A percentile compares a stretch with the other conserved stretches of the same genome.
Conservation (phyloP, 2,888 invertebrate species). For the Anticlea derivata region DNA sequence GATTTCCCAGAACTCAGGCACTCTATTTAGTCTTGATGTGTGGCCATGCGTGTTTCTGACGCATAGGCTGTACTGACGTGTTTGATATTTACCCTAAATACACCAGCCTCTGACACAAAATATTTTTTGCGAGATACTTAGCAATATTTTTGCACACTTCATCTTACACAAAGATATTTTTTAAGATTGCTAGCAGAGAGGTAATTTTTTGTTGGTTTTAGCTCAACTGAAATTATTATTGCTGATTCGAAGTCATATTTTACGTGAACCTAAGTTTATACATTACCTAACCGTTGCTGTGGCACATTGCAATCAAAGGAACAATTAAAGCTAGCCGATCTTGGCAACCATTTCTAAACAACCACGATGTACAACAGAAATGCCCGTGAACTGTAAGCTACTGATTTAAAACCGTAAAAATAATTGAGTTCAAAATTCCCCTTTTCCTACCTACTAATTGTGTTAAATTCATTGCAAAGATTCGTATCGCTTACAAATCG, state of each 20-base stretch:
- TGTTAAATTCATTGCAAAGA: slow-evolving; percentile 29
- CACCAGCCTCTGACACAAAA: slow-evolving; percentile 1
- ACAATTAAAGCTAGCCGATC: too few relatives aligned
- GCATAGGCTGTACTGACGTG: not conserved
- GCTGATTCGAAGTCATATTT: slow-evolving; percentile 4
- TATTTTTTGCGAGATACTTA: not conserved
- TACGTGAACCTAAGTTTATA: not conserved
- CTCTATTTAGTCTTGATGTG: not conserved
- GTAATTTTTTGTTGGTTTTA: slow-evolving; percentile 3
- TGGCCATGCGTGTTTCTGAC: slow-evolving; percentile 1
- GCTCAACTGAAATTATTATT: slow-evolving; percentile 4
- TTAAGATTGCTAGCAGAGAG: not conserved
- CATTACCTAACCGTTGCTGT: not conserved
- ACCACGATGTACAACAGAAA: too few relatives aligned
- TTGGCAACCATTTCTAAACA: too few relatives aligned
- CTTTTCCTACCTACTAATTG: not conserved
- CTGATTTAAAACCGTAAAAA: not conserved
- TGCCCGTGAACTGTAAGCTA: not conserved
- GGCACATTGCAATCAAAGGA: too few relatives aligned
- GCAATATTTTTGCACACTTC: not conserved
- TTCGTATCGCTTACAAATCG: slow-evolving; percentile 33
- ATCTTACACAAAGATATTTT: not conserved
- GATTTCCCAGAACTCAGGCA: too few relatives aligned
- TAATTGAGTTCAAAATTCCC: not conserved
- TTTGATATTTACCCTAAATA: not conserved